These are phyloP conservation scores for Pagetopsis macropterus DNA, from an alignment of 2,797 vertebrate genomes.

Conservation along the genomic window DNA sequence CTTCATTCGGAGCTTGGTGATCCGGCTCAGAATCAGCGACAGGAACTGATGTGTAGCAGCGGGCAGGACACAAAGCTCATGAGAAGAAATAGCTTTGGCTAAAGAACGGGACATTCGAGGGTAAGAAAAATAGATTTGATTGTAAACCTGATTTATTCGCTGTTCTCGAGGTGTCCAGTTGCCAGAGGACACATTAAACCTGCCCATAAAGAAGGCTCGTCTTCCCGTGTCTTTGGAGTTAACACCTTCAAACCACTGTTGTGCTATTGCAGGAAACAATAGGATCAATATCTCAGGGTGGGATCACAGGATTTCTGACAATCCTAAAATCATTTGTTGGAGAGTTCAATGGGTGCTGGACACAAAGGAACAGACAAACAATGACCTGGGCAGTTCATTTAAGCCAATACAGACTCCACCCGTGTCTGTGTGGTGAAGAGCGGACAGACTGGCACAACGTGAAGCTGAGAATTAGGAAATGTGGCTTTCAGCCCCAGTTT, in stretches of 20 bases:
- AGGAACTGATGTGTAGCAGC: constrained; percentile 20
- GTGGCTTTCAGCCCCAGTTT: background rate
- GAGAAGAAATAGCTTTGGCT: constrained; percentile 39
- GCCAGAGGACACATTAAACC: constrained; percentile 69
- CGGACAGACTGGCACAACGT: background rate
- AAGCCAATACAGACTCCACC: constrained; percentile 20
- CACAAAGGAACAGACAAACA: constrained; percentile 46
- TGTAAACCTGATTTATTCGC: constrained; percentile 71
- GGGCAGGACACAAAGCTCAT: constrained; percentile 1
- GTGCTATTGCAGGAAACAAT: constrained; percentile 56
- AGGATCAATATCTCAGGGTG: constrained; percentile 69
- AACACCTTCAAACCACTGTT: constrained; percentile 55
- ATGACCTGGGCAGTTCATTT: constrained; percentile 9
- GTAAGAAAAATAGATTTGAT: constrained; percentile 73
- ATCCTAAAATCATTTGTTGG: constrained; percentile 43
- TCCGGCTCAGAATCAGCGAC: constrained; percentile 13
- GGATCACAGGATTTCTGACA: constrained; percentile 64
- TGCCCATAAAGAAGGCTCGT: constrained; percentile 59
- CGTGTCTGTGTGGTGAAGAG: constrained; percentile 16
- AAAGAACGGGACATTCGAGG: constrained; percentile 47
- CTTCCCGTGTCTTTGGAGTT: constrained; percentile 52
- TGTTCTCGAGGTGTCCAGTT: constrained; percentile 70
- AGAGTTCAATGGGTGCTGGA: constrained; percentile 30
- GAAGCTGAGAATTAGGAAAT: background rate
- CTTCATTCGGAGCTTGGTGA: constrained; percentile 9